These are phyloP conservation scores for Podarcis raffonei DNA, from an alignment of 2,113 vertebrate genomes.

Conservation along the genomic window DNA sequence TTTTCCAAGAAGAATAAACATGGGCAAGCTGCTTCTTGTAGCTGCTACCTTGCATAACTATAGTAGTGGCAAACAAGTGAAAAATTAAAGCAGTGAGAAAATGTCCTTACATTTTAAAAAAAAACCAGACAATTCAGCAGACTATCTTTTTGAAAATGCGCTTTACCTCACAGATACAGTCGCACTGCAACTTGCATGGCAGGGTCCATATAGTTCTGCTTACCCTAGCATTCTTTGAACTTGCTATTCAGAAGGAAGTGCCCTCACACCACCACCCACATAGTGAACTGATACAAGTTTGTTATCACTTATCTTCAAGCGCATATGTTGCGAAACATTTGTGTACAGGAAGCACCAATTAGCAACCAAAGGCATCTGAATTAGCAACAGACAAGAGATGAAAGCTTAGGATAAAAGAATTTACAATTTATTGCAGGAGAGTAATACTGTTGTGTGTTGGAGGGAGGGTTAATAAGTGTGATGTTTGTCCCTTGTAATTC, in stretches of 20 bases:
- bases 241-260: not conserved
- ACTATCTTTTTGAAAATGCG: not conserved
- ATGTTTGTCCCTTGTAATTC: no score
- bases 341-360: not conserved
- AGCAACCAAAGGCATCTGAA: no score
- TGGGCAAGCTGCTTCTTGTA: constrained; percentile 77
- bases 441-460: no score
- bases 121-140: constrained; percentile 17
- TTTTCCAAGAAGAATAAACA: constrained; percentile 86
- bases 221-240: not conserved
- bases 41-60: constrained; percentile 71
- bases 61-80: constrained; percentile 28
- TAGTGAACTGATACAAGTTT: not conserved
- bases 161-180: not conserved
- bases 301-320: not conserved
- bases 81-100: constrained; percentile 14
- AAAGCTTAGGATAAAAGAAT: no score
- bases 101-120: constrained; percentile 13
- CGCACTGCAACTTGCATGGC: not conserved
- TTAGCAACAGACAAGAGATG: no score
- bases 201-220: not conserved
- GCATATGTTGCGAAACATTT: not conserved
- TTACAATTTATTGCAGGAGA: no score
- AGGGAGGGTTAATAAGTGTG: no score
- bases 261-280: not conserved